Conservation (phyloP, 2,113 vertebrate genomes). For the Quiscalus mexicanus region DNA sequence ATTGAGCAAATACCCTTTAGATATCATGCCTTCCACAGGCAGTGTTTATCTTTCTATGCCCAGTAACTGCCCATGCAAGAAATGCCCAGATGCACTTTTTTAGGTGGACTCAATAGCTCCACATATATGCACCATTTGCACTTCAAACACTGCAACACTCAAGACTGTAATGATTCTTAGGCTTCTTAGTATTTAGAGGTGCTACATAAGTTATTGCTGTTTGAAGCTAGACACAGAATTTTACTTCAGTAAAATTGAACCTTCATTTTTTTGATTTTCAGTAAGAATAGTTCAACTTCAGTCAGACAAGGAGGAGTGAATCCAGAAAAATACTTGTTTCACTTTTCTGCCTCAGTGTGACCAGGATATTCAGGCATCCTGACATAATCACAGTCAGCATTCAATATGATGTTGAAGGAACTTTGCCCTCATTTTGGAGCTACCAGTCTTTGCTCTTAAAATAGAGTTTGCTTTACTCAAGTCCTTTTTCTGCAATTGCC, state of each 20-base stretch:
- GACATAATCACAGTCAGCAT: background rate
- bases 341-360: background rate
- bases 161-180: background rate
- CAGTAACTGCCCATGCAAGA: background rate
- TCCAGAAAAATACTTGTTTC: background rate
- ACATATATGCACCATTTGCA: background rate
- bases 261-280: background rate
- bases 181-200: background rate
- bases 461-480: background rate
- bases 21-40: background rate
- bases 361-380: background rate
- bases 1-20: background rate
- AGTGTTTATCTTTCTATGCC: background rate
- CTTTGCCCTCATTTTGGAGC: background rate
- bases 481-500: background rate
- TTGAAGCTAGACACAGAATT: background rate
- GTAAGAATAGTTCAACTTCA: background rate
- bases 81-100: background rate
- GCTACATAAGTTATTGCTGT: background rate
- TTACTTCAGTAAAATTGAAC: background rate
- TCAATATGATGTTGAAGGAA: background rate
- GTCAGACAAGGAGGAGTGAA: background rate
- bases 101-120: background rate
- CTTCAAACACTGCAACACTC: background rate
- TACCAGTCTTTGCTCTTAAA: background rate